Evolutionary conservation across 2,888 invertebrate genomes (phyloP), one percentile per base, ranked within the genome.

Genomic region (Boloria selene): DNA sequence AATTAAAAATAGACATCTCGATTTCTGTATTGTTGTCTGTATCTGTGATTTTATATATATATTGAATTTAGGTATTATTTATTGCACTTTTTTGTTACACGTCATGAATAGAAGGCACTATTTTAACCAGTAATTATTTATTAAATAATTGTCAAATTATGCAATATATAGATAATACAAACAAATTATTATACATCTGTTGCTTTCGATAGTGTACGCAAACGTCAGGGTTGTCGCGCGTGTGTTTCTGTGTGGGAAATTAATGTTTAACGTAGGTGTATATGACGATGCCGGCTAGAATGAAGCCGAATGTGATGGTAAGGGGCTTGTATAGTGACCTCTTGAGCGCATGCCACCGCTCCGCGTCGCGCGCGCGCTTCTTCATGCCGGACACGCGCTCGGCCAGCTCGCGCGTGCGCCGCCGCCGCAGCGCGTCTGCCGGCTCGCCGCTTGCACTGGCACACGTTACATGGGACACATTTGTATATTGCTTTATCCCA

Each of bases 241-340:
- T 31, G 13, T 50, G n/a, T 51, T 1, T 49, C 13, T 6, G 10
- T 22, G 22, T 16, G 51, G 17, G 17, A 14, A 10, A 38, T 74
- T 90, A 92, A 72, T 89, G 88, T 77, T 88, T 91, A 61, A 93
- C 92, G 84, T 94, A 94, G 72, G 93, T 75, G 83, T 94, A 94
- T 68, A 95, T 94, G 75, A 95, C 83, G 74, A 95, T 93, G 83
- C 95, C 94, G 81, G 95, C 95, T 77, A 95, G 91, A 71, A 95
- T 82, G 79, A 95, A 92, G 81, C 95, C 95, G 87, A 94, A 89
- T 75, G 95, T 95, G 89, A 95, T 92, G 86, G 95, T 93, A 87
- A 95, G 92, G 80, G 95, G 95, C 92, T 94, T 94, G 90, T 94
- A 95, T 88, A 95, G 93, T 90, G 95, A 96, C 95, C 95, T 95